Base-by-base conservation (phyloP, 1,140 invertebrate genomes). In the Trichonephila clavipes region DNA sequence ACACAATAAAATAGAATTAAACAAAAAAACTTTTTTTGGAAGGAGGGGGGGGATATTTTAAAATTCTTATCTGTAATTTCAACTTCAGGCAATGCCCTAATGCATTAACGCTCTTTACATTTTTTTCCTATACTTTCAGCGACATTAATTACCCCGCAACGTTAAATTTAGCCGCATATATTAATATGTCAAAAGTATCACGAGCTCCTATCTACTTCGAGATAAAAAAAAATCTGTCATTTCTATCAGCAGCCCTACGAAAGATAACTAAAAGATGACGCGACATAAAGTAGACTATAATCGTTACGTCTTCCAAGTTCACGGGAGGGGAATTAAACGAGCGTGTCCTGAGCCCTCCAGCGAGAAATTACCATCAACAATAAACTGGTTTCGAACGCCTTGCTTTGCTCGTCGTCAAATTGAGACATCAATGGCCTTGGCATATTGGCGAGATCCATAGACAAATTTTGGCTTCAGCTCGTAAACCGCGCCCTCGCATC, bases 381-480 rank as follows among this genome's bases (percentile, higher is more conserved):
- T 59, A 83, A 83, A 83, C 82, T 58, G 51, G 82, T 83, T 83
- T 83, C 51, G 51, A 58, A 83, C 82, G 44, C 82, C 82, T 59
- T 83, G 44, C 40, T n/a, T 21, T 83, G 72, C 72, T 77, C 72
- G 72, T 83, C 82, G 24, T 51, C 82, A 83, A 83, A 83, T 83
- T 83, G 51, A 83, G 82, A 83, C 82, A 83, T 83, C 82, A 83
- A 59, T 83, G 82, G 82, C 82, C 82, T 83, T 83, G 82, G 82
- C 82, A 59, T 40, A 40, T 77, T 77, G 72, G 72, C 72, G 82
- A 83, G 82, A 59, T 40, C 40, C 51, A 14, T 21, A 62, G 62
- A 59, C n/a, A 19, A 21, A 12, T 28, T n/a, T 90, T 90, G 88
- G 88, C 88, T 66, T 44, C 40, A 61, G 59, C 19, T 12, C 14